phyloP scores from a whole-genome alignment of 2,888 invertebrate species.

The Caenorhabditis angaria region DNA sequence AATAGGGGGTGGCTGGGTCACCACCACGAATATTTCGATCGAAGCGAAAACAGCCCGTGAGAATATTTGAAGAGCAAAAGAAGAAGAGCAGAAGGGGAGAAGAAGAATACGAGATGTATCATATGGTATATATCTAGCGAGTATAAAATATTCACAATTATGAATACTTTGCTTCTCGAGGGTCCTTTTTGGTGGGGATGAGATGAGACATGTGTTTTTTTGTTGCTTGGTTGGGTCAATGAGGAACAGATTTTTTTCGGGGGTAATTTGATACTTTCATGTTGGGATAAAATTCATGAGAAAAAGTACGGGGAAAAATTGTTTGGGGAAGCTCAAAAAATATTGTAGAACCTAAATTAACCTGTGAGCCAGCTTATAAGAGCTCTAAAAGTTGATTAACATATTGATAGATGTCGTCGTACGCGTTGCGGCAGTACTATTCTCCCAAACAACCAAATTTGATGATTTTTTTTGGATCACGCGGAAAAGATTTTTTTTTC shows the following conservation, averaged over 20 bases:
- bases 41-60: slow-evolving; percentile 32
- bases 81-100: slow-evolving; percentile 24
- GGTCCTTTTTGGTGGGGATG: slow-evolving; percentile 4
- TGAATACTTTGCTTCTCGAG: neutral
- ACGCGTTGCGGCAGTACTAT: too few relatives aligned
- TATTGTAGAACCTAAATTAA: too few relatives aligned
- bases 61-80: slow-evolving; percentile 35
- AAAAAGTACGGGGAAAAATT: too few relatives aligned
- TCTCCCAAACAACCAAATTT: too few relatives aligned
- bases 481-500: too few relatives aligned
- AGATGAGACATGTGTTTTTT: slow-evolving; percentile 15
- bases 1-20: neutral
- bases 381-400: too few relatives aligned
- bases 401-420: too few relatives aligned
- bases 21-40: slow-evolving; percentile 6
- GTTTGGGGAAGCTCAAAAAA: too few relatives aligned
- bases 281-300: neutral
- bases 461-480: too few relatives aligned
- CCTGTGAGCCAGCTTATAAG: too few relatives aligned
- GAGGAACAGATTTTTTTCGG: slow-evolving; percentile 15
- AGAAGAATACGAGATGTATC: slow-evolving; percentile 21
- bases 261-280: neutral
- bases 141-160: slow-evolving; percentile 12
- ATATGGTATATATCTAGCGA: slow-evolving; percentile 12
- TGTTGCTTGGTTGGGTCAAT: slow-evolving; percentile 10